Base-by-base conservation (phyloP, 2,888 invertebrate species). In the Acronicta leporina region DNA sequence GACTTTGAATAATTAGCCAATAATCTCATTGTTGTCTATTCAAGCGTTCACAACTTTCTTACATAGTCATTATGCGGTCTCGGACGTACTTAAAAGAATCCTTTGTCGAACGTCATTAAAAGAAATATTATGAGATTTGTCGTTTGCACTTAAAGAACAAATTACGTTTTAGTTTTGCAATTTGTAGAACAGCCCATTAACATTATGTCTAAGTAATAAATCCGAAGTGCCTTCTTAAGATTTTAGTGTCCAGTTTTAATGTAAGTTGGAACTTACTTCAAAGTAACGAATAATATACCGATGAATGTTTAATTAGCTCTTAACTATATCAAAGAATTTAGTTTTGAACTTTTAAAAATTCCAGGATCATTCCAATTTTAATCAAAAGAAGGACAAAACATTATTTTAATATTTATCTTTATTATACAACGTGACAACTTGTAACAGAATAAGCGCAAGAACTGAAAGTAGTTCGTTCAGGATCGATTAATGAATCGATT, bases 1-100 rank as follows among this genome's bases (percentile, higher is more conserved):
- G 79, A 78, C 76, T 78, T 69, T 69, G 76, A 78, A 77, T 78
- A 77, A 78, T 75, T 75, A 75, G 79, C 79, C 61, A 78, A 78
- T 77, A 75, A 77, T 77, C 62, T 73, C 76, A 77, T 77, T 77
- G 77, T 78, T 75, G 79, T 78, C 77, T 78, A 77, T 78, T 78
- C 76, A 77, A 65, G 66, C 64, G 57, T 67, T 75, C 76, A 75
- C 59, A 75, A 76, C 63, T 65, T 75, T 76, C 75, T 72, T 71
- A 68, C 72, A 75, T 72, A 66, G 68, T 66, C 55, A 78, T 76
- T 78, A 78, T 75, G 68, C 73, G 47, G 48, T 61, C 58, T 51
- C 46, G 52, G 42, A 59, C 55, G 45, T 50, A 65, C 66, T 41
- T 67, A 48, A 72, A 75, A 66, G 40, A 75, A 68, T 61, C 72